A percentile compares a stretch with the other conserved stretches of the same genome.
Conservation (phyloP, 2,888 invertebrate species). For the Didymodactylos carnosus region DNA sequence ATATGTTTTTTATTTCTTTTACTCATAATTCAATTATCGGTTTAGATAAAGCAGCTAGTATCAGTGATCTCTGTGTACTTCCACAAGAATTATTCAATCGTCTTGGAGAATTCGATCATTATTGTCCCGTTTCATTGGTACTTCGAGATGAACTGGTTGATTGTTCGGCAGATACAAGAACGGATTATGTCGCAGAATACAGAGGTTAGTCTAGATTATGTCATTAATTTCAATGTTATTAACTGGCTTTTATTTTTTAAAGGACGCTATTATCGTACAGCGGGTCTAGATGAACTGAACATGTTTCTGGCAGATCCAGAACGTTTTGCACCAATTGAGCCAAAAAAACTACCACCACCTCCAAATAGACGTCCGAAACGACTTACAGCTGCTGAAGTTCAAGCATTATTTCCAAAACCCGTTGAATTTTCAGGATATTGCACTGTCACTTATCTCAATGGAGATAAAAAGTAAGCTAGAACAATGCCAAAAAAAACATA, state of each 20-base stretch:
- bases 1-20: neutral
- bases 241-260: constrained; percentile 31
- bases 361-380: constrained; percentile 24
- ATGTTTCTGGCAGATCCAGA: constrained; percentile 12
- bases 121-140: constrained; percentile 33
- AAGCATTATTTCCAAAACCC: constrained; percentile 21
- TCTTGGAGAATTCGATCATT: constrained; percentile 30
- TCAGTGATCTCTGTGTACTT: constrained; percentile 32
- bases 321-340: constrained; percentile 29
- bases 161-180: constrained; percentile 23
- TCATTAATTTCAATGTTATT: constrained; percentile 23
- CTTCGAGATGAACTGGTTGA: constrained; percentile 29
- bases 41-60: constrained; percentile 25
- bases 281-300: constrained; percentile 18
- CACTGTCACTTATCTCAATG: constrained; percentile 33
- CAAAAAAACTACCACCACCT: constrained; percentile 23
- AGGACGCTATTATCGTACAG: constrained; percentile 33
- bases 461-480: constrained; percentile 27
- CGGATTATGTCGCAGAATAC: constrained; percentile 31
- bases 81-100: constrained; percentile 28
- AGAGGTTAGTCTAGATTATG: constrained; percentile 33
- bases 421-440: constrained; percentile 31
- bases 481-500: neutral
- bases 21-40: neutral
- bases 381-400: constrained; percentile 21